Evolutionary conservation across 2,888 invertebrate genomes (phyloP), one percentile per base, ranked within the genome.

Genomic region (Ceratothoa steindachneri): DNA sequence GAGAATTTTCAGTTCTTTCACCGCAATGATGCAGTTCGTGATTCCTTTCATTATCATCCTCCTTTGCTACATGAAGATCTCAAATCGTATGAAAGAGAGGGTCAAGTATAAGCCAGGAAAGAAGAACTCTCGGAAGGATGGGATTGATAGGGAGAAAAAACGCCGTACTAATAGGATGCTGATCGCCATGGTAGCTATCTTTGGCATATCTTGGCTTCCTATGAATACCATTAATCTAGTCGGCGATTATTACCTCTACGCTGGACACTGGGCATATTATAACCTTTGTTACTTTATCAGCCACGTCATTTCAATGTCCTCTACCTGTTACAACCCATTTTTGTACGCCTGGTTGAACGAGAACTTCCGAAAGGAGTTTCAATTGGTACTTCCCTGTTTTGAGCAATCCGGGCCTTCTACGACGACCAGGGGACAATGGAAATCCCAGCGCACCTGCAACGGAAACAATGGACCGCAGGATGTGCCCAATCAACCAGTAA

Each of bases 261-360:
- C 79, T 22, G 72, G 72, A 27, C 52, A 65, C 15, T 91, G 93
- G 89, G 88, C 89, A 67, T 95, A 92, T 85, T 95, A 93, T 84
- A 90, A 90, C 80, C 86, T 96, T n/a, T 88, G 91, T 81, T 99
- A 97, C 85, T 94, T 97, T 85, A 87, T 92, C 74, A 90, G 91
- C 3, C 95, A 95, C 83, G 89, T 93, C 75, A 88, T 94, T 80
- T 95, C 95, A 41, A 95, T 95, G 95, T 93, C 93, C 82, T 94
- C 94, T 74, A 94, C 93, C 1, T 93, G 94, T 84, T 96, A 96
- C 87, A 96, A 96, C 84, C 95, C 95, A 0, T 93, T 96, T 83
- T 87, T 96, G n/a, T 96, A 96, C 85, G 95, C 95, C 22, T 96
- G 95, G 95, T 88, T 96, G 84, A 97, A 96, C 85, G 95, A 95